Conservation (phyloP, 2,888 invertebrate genomes). For the Rhingia campestris region DNA sequence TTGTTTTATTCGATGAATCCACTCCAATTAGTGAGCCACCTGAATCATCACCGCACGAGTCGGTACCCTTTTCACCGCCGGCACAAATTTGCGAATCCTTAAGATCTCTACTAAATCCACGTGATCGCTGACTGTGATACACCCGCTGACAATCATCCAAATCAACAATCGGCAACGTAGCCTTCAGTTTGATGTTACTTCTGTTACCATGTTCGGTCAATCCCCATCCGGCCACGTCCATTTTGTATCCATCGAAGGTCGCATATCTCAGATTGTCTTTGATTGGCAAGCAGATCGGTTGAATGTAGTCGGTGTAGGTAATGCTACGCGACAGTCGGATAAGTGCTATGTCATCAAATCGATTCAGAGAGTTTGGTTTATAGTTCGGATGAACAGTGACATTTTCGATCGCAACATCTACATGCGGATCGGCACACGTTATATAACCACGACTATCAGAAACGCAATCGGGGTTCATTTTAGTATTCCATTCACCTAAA, state of each 20-base stretch:
- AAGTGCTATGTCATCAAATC: constrained; percentile 89
- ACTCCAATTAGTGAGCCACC: constrained; percentile 86
- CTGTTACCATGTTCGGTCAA: constrained; percentile 84
- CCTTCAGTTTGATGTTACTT: constrained; percentile 84
- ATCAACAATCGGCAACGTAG: constrained; percentile 83
- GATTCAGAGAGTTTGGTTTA: constrained; percentile 84
- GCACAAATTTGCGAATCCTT: constrained; percentile 84
- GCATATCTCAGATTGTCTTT: constrained; percentile 77
- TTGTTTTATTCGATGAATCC: constrained; percentile 75
- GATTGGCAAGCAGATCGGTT: constrained; percentile 86
- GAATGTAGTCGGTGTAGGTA: constrained; percentile 84
- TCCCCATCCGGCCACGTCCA: constrained; percentile 87
- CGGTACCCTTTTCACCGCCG: constrained; percentile 84
- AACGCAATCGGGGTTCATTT: constrained; percentile 78
- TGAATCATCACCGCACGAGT: constrained; percentile 86
- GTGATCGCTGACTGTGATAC: constrained; percentile 84
- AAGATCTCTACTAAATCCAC: constrained; percentile 48
- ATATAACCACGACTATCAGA: constrained; percentile 76
- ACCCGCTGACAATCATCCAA: constrained; percentile 83
- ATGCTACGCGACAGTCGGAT: constrained; percentile 85
- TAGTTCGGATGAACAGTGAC: constrained; percentile 87
- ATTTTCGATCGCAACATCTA: constrained; percentile 85
- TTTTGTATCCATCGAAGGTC: constrained; percentile 80
- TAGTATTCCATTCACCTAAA: constrained; percentile 81
- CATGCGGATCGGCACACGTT: constrained; percentile 86